A percentile compares a stretch with the other conserved stretches of the same genome.
phyloP scores from a whole-genome alignment of 1,140 invertebrate species.

The Zaprionus ghesquierei region DNA sequence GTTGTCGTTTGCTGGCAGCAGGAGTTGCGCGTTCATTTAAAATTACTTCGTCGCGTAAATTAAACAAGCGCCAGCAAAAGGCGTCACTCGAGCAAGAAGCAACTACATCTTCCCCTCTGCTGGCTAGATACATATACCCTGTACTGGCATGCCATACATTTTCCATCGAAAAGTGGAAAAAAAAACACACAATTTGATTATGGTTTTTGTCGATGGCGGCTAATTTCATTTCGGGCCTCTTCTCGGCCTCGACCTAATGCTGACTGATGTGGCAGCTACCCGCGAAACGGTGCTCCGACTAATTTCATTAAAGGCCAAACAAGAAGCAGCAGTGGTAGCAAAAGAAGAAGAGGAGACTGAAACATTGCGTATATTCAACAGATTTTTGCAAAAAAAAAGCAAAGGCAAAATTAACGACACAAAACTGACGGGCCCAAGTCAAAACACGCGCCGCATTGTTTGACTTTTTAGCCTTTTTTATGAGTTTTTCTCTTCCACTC shows the following conservation, averaged over 20 bases:
- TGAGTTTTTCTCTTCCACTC: slow-evolving; percentile 11
- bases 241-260: slow-evolving; percentile 55
- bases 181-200: slow-evolving; percentile 51
- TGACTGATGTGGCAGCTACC: slow-evolving; percentile 66
- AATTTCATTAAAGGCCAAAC: slow-evolving; percentile 65
- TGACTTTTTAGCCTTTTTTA: slow-evolving; percentile 70
- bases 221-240: slow-evolving; percentile 63
- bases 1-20: slow-evolving; percentile 40
- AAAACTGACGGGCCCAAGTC: slow-evolving; percentile 51
- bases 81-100: slow-evolving; percentile 20
- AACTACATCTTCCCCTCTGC: neutral
- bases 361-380: slow-evolving; percentile 45
- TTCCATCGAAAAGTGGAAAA: neutral
- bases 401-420: slow-evolving; percentile 29
- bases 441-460: slow-evolving; percentile 61
- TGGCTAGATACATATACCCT: slow-evolving; percentile 6
- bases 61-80: slow-evolving; percentile 48
- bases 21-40: slow-evolving; percentile 48
- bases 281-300: slow-evolving; percentile 24
- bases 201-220: slow-evolving; percentile 74
- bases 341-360: neutral
- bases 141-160: slow-evolving; percentile 12
- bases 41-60: slow-evolving; percentile 75
- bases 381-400: slow-evolving; percentile 53
- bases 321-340: slow-evolving; percentile 4